Base-by-base conservation (phyloP, 2,113 vertebrate species). In the Brachypodius melanocephalos region DNA sequence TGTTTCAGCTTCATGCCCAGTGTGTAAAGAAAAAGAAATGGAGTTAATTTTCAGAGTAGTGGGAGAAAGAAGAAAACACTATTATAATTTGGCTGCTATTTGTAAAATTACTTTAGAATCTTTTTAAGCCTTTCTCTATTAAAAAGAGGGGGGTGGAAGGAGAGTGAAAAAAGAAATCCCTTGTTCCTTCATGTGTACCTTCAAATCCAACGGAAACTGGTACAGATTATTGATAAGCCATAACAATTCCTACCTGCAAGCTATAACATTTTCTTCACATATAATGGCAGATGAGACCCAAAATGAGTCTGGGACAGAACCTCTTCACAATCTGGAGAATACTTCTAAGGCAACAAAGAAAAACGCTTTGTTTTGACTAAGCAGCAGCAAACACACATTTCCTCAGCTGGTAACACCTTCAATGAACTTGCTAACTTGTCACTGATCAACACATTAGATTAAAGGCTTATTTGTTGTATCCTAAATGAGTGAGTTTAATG, bases 391-490 rank as follows among this genome's bases (percentile, higher is more conserved):
- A 82, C 11, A 36, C 36, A 61, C 34, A 19, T 68, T 88, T 89
- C 68, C 43, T 74, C 65, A 80, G 55, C 67, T 85, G 42, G 17
- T 71, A 83, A 90, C 62, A 75, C 67, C 54, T 89, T 93, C 67
- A 58, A 14, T 59, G 69, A 93, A 81, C 32, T 88, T 68, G 38
- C 78, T 92, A 61, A 91, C 48, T 85, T 93, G 85, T 69, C 59
- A 75, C 63, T 82, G 84, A 97, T 88, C 61, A 49, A 48, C 42
- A 77, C 32, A 91, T 79, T 42, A 97, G 67, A 96, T 89, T 85
- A 94, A 89, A 90, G 85, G 14, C 13, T 75, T 86, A 59, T 68
- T 96, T 73, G 10, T 79, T 96, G 63, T 36, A 87, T 54, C 85
- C 93, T 80, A 69, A 82, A 92, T 36, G 65, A 82, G 69, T 11